These are phyloP conservation scores for Drosophila recens DNA, from an alignment of 2,888 invertebrate genomes.

Conservation along the genomic window DNA sequence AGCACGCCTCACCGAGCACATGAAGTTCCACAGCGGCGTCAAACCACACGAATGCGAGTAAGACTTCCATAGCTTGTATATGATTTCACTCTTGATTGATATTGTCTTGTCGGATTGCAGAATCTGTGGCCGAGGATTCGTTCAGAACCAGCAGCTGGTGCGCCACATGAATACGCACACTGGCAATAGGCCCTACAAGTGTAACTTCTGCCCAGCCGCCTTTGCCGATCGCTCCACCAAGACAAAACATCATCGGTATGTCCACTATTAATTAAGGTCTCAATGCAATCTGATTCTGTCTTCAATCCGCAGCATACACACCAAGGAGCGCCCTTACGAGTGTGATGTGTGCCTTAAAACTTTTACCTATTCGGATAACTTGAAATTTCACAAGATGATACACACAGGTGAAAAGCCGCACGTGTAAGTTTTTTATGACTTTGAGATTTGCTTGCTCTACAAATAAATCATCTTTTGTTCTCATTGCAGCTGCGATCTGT, in stretches of 20 bases:
- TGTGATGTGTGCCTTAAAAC: conserved; percentile 83
- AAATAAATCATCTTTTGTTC: not conserved
- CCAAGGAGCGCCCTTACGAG: conserved; percentile 83
- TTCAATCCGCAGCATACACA: conserved; percentile 73
- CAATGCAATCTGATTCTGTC: not conserved
- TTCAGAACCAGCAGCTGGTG: conserved; percentile 84
- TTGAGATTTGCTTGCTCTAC: not conserved
- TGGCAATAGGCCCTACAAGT: conserved; percentile 85
- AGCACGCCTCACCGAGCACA: conserved; percentile 84
- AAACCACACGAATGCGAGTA: conserved; percentile 85
- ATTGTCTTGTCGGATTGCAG: conserved; percentile 49
- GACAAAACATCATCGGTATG: conserved; percentile 84
- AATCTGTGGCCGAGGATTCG: conserved; percentile 84
- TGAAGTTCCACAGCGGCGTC: conserved; percentile 83
- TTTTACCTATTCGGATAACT: conserved; percentile 83
- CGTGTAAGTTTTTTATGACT: conserved; percentile 68
- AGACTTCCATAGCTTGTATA: conserved; percentile 14
- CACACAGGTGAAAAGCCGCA: conserved; percentile 84
- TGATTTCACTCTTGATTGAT: not conserved
- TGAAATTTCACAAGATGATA: conserved; percentile 84
- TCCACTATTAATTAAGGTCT: too few relatives aligned
- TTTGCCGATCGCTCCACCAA: conserved; percentile 85
- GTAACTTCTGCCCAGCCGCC: conserved; percentile 84
- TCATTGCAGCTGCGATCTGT: conserved; percentile 77
- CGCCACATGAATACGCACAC: conserved; percentile 85